phyloP scores from a whole-genome alignment of 2,113 vertebrate species.

The Scatophagus argus region DNA sequence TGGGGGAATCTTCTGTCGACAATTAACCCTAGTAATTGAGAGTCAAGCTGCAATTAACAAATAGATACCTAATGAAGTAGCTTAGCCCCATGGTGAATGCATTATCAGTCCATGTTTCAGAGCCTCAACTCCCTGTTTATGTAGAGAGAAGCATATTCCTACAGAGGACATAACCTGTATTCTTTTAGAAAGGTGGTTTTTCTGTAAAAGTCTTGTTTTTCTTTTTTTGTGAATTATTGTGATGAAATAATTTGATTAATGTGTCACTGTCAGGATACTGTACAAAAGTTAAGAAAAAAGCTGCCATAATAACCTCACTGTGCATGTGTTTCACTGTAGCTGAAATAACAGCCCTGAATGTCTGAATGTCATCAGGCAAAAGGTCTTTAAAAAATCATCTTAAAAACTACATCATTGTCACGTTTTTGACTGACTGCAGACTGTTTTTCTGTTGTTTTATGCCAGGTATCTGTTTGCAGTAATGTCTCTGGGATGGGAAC shows the following conservation, averaged over 20 bases:
- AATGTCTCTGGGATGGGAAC: conserved; percentile 56
- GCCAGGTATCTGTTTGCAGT: conserved; percentile 71
- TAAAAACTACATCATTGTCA: not conserved
- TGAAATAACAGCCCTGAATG: too few species aligned
- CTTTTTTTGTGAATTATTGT: conserved; percentile 7
- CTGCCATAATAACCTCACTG: not conserved
- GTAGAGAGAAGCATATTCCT: conserved; percentile 24
- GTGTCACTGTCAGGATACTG: not conserved
- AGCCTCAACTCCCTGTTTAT: conserved; percentile 47
- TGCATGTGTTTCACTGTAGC: not conserved
- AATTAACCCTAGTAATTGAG: conserved; percentile 86
- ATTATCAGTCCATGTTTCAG: conserved; percentile 69
- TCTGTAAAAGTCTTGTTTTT: not conserved
- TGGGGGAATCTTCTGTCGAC: conserved; percentile 74
- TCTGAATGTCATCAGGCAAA: too few species aligned
- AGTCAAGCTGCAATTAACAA: conserved; percentile 85
- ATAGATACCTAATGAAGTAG: conserved; percentile 82
- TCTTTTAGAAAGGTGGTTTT: not conserved
- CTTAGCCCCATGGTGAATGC: conserved; percentile 70
- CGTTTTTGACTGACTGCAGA: not conserved
- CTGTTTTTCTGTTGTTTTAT: not conserved
- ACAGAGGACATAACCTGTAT: not conserved
- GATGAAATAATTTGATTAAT: conserved; percentile 43
- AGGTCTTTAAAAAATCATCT: too few species aligned
- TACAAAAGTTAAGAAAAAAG: not conserved